phyloP scores from a whole-genome alignment of 2,113 vertebrate species.

The Mystacornis crossleyi region DNA sequence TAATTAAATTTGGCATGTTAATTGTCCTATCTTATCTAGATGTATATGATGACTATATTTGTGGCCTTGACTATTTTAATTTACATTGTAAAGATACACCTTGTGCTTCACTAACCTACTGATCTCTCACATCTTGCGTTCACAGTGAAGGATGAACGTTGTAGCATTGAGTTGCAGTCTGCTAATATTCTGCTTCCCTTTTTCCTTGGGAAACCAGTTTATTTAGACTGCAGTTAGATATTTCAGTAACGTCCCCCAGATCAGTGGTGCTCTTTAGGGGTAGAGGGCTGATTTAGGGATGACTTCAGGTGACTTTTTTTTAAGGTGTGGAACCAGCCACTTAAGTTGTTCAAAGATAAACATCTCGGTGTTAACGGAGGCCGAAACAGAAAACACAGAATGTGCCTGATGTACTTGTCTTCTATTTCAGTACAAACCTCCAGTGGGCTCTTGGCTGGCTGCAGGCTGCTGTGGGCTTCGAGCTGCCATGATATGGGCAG shows the following conservation, averaged over 20 bases:
- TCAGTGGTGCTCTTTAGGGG: neutral
- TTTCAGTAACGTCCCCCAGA: neutral
- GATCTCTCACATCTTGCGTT: neutral
- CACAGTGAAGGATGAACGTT: fast-evolving
- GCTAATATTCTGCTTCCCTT: fast-evolving
- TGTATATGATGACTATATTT: neutral
- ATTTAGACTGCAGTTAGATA: neutral
- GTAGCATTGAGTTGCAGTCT: fast-evolving
- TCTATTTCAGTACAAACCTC: neutral
- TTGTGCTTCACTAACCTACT: neutral
- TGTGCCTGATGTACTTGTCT: neutral
- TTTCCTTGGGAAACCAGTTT: neutral
- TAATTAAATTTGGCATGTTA: neutral
- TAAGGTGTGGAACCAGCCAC: neutral
- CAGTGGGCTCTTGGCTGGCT: neutral
- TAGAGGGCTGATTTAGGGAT: neutral
- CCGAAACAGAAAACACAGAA: neutral
- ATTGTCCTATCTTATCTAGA: neutral
- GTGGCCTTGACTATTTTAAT: neutral
- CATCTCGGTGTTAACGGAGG: neutral
- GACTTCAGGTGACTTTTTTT: neutral
- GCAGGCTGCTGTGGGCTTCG: neutral
- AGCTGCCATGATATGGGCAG: neutral
- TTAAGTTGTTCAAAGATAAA: neutral
- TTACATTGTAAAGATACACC: neutral